Base-by-base conservation (phyloP, 2,797 vertebrate genomes). In the Phalanger gymnotis region DNA sequence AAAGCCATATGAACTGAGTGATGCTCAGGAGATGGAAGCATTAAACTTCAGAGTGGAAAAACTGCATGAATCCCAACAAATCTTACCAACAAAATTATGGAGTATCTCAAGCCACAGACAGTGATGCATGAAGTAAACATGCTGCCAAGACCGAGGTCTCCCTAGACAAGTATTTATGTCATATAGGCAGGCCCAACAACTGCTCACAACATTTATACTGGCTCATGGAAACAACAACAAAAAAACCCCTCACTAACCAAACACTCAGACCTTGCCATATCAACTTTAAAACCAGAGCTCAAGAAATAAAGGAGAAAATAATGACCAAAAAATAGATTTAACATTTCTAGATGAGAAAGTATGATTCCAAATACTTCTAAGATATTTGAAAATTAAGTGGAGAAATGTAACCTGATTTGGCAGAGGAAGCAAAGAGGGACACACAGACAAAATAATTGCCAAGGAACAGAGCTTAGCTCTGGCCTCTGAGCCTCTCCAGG, bases 221-320 rank as follows among this genome's bases (percentile, higher is more conserved):
- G 91, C 1, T 4, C 25, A 81, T 94, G 53, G 90, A 6, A 90
- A 19, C 30, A 87, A 90, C 95, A 66, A 0, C 56, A 54, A 92
- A 81, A 22, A 55, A 61, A n/a, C n/a, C 92, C 22, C 16, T 47
- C 54, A 31, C 54, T 54, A 30, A 55, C 27, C 54, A 40, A 87
- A 87, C 57, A 90, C 3, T 90, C 22, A 9, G 34, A 90, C 91
- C 22, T 54, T 47, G 87, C 16, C 66, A 52, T 57, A 92, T 90
- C 16, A 87, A 95, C 52, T 53, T 54, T 3, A 92, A 95, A 54
- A 90, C 90, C 54, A 93, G 90, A 93, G 52, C 92, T 73, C 53
- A 97, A 96, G 73, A 96, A 96, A 92, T 95, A 96, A 95, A 96
- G 54, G 31, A 97, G 95, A 91, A 47, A 87, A 92, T 90, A 81